Evolutionary conservation across 1,140 invertebrate species (phyloP).

Genomic region (Caenorhabditis tropicalis): DNA sequence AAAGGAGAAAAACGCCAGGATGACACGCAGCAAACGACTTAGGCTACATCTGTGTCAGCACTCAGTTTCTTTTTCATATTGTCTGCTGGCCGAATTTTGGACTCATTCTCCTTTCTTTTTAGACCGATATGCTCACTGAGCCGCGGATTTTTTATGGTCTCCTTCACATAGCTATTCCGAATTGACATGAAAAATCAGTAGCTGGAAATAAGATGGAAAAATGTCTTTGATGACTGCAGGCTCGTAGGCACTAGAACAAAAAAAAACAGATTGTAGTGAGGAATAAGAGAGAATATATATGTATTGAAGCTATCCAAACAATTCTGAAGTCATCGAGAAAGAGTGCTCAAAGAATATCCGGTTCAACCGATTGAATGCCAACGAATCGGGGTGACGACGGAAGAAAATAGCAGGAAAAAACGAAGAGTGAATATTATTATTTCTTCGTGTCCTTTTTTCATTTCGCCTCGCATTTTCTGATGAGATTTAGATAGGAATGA

Average conservation of each 20-base stretch:
- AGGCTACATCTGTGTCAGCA: not conserved
- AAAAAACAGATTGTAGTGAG: not conserved
- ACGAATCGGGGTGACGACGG: not conserved
- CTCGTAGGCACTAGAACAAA: not conserved
- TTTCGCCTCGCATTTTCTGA: not conserved
- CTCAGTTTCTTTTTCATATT: not conserved
- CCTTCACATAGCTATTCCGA: not conserved
- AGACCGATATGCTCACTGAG: not conserved
- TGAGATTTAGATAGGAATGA: not conserved
- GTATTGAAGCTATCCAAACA: constrained; percentile 23
- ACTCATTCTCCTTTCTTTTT: not conserved
- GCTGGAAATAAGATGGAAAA: not conserved
- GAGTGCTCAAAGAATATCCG: constrained; percentile 27
- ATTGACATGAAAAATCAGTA: not conserved
- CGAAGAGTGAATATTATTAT: not conserved
- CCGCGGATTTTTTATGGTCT: constrained; percentile 2
- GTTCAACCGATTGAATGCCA: constrained; percentile 24
- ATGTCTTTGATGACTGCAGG: not conserved
- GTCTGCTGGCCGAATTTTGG: not conserved
- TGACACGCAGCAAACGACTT: constrained; percentile 25
- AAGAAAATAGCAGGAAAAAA: not conserved
- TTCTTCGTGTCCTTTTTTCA: not conserved
- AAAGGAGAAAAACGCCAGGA: not conserved
- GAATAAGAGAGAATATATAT: not conserved
- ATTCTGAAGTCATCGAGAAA: constrained; percentile 41